These are phyloP conservation scores for Eubasilissa splendida DNA, from an alignment of 2,888 invertebrate species.

Conservation along the genomic window DNA sequence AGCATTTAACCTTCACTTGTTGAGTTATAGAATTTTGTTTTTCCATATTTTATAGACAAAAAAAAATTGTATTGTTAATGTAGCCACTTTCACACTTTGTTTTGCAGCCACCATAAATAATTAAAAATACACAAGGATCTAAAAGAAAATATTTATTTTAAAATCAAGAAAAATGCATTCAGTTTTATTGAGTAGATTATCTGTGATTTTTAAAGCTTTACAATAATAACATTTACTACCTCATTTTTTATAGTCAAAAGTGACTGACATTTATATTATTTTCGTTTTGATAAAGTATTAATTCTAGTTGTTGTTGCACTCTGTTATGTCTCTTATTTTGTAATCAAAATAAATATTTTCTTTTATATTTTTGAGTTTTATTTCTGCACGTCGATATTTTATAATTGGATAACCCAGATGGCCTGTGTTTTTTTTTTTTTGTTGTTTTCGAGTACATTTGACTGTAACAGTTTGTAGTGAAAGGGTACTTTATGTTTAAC, in stretches of 20 bases:
- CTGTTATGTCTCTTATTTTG: not conserved
- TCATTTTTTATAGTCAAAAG: conserved; percentile 18
- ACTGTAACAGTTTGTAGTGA: no score
- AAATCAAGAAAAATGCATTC: conserved; percentile 12
- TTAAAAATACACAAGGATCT: conserved; percentile 23
- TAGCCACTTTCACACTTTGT: not conserved
- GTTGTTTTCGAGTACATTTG: no score
- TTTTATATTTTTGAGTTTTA: conserved; percentile 48
- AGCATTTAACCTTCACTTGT: no score
- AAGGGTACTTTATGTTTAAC: no score
- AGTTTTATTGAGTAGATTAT: conserved; percentile 7
- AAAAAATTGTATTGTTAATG: not conserved
- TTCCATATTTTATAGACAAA: not conserved
- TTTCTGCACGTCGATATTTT: conserved; percentile 18
- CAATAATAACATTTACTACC: conserved; percentile 28
- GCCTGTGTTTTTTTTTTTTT: no score
- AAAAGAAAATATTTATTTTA: conserved; percentile 42
- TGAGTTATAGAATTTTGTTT: not conserved
- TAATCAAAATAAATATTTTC: conserved; percentile 48
- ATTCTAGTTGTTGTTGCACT: not conserved
- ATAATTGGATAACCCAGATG: no score
- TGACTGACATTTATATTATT: not conserved
- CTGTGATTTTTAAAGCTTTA: conserved; percentile 30
- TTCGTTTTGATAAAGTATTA: not conserved
- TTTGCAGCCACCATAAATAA: not conserved